Evolutionary conservation across 2,797 vertebrate species (phyloP), one percentile per base, ranked within the genome.

Genomic region (Falco peregrinus): DNA sequence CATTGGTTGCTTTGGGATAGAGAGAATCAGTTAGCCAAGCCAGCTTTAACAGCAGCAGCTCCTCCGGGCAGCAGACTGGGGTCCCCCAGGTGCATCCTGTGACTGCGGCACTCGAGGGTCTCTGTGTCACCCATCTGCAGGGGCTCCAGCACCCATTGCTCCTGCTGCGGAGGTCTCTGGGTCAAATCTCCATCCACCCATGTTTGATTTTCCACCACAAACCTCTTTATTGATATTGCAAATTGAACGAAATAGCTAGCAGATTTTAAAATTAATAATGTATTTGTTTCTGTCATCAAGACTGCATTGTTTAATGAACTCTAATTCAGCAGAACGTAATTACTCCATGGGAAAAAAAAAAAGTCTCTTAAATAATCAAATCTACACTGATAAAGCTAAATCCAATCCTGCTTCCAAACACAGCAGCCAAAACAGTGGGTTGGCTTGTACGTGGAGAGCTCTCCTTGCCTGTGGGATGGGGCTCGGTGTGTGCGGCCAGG

Each of bases 271-370:
- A 96, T 96, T 94, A 96, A 95, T 96, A 95, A 96, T 61, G 93
- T 63, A 96, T 97, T 95, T 96, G 94, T 96, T 96, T 56, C 85
- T 96, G 97, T 93, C 96, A 98, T 97, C 96, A 98, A 97, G 97
- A 79, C 98, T 97, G 98, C 96, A 96, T 97, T 97, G 96, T 90
- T 97, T 97, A 96, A 97, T 97, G 97, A 97, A 98, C 98, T 98
- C 97, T 97, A 98, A 98, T 98, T 98, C 96, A 87, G 96, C 95
- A 96, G 97, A 98, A 97, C 90, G 76, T 98, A 98, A 99, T 99
- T 98, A 98, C 98, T 97, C 97, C 96, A 96, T 90, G 90, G 84
- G 64, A 92, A 41, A n/a, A 39, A 59, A 50, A 56, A 15, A 28
- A 43, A 97, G 97, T 96, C 74, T 97, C 98, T 98, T 98, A 98